These are phyloP conservation scores for Steatocranus sp. DNA, from an alignment of 2,797 vertebrate species.

Conservation along the genomic window DNA sequence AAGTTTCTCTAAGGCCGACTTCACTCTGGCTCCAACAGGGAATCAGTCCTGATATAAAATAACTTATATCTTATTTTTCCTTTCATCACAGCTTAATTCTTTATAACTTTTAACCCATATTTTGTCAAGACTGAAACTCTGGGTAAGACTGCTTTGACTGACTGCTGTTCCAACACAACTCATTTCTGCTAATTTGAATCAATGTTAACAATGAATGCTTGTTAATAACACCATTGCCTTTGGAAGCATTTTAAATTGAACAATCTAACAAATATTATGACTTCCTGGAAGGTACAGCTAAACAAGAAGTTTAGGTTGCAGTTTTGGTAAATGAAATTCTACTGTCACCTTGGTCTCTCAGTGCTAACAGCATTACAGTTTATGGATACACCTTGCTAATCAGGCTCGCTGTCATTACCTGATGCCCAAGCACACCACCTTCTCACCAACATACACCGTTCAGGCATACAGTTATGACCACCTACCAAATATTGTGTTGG, in stretches of 20 bases:
- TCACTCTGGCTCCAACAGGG: background rate
- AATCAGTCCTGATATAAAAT: background rate
- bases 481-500: background rate
- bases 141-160: background rate
- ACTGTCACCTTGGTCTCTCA: background rate
- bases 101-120: background rate
- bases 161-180: background rate
- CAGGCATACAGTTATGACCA: background rate
- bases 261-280: background rate
- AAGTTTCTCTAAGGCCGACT: background rate
- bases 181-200: background rate
- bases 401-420: background rate
- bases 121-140: background rate
- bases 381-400: background rate
- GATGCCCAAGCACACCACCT: background rate
- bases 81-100: background rate
- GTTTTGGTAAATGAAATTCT: background rate
- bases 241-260: background rate
- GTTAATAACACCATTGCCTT: background rate
- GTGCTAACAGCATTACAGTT: background rate
- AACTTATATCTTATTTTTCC: background rate
- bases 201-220: rapidly evolving
- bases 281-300: background rate
- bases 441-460: background rate
- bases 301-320: background rate